A percentile compares a stretch with the other conserved stretches of the same genome.
These are phyloP conservation scores for Sphaeramia orbicularis DNA, from an alignment of 2,797 vertebrate species.

Conservation along the genomic window DNA sequence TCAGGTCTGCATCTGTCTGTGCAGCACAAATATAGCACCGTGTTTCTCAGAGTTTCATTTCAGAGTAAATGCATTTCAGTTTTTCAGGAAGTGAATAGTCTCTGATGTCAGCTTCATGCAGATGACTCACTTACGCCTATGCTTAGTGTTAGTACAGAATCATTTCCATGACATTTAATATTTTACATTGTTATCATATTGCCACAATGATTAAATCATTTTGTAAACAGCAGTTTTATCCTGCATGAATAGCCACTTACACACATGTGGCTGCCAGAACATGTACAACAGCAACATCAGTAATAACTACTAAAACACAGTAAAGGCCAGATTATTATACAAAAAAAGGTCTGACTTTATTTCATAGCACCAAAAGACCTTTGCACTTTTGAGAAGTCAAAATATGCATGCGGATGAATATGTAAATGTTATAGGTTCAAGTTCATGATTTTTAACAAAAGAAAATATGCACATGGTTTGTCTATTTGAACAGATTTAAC, in stretches of 20 bases:
- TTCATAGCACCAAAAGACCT: background rate
- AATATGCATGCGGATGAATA: background rate
- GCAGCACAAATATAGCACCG: background rate
- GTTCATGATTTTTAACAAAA: background rate
- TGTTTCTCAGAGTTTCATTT: background rate
- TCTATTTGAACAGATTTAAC: background rate
- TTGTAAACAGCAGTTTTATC: constrained; percentile 31
- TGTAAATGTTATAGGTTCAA: background rate
- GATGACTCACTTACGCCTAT: background rate
- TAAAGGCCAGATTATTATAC: background rate
- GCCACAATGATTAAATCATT: constrained; percentile 51
- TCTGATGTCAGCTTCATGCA: background rate
- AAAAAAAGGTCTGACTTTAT: background rate
- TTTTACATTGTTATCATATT: constrained; percentile 45
- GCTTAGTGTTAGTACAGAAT: background rate
- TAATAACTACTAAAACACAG: background rate
- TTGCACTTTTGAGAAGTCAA: background rate
- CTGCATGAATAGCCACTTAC: background rate
- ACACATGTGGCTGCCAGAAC: too few species aligned
- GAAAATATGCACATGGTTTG: background rate
- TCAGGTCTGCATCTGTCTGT: background rate
- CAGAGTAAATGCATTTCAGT: background rate
- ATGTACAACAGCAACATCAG: background rate
- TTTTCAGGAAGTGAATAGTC: background rate
- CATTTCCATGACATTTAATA: constrained; percentile 7